Percentiles rank a stretch among this genome's conserved stretches.
These are phyloP conservation scores for Vollenhovia emeryi DNA, from an alignment of 1,140 invertebrate species.

Conservation along the genomic window DNA sequence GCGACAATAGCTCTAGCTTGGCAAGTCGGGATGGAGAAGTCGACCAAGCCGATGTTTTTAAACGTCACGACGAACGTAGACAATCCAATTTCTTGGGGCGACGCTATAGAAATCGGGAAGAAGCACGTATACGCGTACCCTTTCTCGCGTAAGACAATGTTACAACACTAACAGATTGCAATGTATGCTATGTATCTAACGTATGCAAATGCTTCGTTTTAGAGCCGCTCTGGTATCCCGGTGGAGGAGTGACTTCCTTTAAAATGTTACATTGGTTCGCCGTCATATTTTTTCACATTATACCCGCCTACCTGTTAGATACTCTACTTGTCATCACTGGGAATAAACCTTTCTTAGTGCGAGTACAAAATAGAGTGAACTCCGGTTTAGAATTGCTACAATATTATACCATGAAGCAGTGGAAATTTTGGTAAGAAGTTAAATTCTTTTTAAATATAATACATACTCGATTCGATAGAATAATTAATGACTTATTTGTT, in stretches of 20 bases:
- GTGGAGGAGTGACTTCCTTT: slow-evolving; percentile 90
- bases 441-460: not conserved
- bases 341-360: slow-evolving; percentile 91
- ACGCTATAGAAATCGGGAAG: slow-evolving; percentile 89
- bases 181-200: slow-evolving; percentile 2
- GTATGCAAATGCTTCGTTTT: slow-evolving; percentile 42
- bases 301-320: slow-evolving; percentile 94
- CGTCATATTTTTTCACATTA: slow-evolving; percentile 91
- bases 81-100: slow-evolving; percentile 91
- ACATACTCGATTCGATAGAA: not conserved
- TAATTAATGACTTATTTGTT: not conserved
- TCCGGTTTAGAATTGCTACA: slow-evolving; percentile 89
- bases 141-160: slow-evolving; percentile 80
- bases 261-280: slow-evolving; percentile 89
- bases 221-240: slow-evolving; percentile 92
- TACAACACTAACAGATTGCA: not conserved
- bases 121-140: slow-evolving; percentile 83
- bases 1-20: slow-evolving; percentile 87
- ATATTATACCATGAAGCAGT: slow-evolving; percentile 95
- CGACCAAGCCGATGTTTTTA: slow-evolving; percentile 83
- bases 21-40: slow-evolving; percentile 83
- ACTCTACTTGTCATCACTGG: slow-evolving; percentile 88
- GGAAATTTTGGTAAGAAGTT: slow-evolving; percentile 89
- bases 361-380: slow-evolving; percentile 88
- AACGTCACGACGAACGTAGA: slow-evolving; percentile 88